These are phyloP conservation scores for Carabus problematicus DNA, from an alignment of 2,888 invertebrate genomes.

Conservation along the genomic window DNA sequence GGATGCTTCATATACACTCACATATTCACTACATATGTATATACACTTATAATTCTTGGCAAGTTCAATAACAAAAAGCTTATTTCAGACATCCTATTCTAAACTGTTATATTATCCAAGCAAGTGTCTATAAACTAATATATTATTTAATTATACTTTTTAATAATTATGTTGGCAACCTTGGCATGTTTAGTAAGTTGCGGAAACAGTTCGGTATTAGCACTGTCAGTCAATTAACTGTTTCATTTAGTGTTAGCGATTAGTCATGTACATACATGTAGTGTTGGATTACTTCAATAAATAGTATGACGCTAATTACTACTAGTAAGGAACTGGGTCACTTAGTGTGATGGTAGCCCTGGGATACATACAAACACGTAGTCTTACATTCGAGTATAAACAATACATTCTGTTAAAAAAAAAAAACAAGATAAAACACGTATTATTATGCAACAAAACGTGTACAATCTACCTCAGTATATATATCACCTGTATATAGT, in stretches of 20 bases:
- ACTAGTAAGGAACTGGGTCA: conserved; percentile 26
- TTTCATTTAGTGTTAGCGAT: conserved; percentile 33
- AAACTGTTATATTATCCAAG: no score
- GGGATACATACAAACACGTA: not conserved
- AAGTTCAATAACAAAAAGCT: not conserved
- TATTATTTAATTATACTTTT: no score
- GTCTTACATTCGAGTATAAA: not conserved
- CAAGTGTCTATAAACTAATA: no score
- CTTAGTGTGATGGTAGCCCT: conserved; percentile 3
- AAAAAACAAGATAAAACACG: not conserved
- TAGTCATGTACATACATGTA: conserved; percentile 25
- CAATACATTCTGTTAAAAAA: no score
- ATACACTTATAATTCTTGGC: not conserved
- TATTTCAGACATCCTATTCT: no score
- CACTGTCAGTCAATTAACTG: conserved; percentile 34
- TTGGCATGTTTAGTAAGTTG: conserved; percentile 23
- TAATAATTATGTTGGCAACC: conserved; percentile 1
- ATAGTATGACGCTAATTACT: conserved; percentile 13
- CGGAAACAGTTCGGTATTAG: conserved; percentile 16
- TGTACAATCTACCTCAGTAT: conserved; percentile 1
- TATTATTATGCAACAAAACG: not conserved
- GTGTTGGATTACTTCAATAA: conserved; percentile 12
- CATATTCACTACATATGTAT: conserved; percentile 1
- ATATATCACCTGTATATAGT: not conserved
- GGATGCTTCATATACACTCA: not conserved